phyloP scores from a whole-genome alignment of 2,113 vertebrate genomes.

The Montifringilla adamsi region DNA sequence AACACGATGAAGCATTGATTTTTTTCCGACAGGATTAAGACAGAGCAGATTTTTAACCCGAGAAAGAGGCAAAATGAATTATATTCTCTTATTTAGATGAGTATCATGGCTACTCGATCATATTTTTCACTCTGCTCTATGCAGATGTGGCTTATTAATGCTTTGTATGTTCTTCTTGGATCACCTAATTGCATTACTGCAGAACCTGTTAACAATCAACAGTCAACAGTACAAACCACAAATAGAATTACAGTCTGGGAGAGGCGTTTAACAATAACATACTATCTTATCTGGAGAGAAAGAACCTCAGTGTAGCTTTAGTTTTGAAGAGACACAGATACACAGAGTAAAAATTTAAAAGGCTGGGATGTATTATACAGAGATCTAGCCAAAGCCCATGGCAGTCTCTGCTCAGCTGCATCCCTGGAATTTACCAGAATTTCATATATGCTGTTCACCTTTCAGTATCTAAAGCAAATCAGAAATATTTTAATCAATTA shows the following conservation, averaged over 20 bases:
- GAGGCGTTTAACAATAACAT: conserved; percentile 67
- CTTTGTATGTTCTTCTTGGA: conserved; percentile 63
- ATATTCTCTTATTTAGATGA: conserved; percentile 64
- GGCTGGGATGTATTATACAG: not conserved
- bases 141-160: conserved; percentile 72
- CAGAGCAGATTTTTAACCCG: conserved; percentile 60
- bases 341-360: conserved; percentile 26
- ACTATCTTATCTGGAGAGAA: conserved; percentile 60
- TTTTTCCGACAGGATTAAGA: conserved; percentile 36
- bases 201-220: conserved; percentile 82
- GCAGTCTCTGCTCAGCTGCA: not conserved
- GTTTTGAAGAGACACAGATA: conserved; percentile 55
- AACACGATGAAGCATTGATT: conserved; percentile 1
- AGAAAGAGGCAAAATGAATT: conserved; percentile 72
- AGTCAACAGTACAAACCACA: conserved; percentile 68
- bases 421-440: not conserved
- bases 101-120: conserved; percentile 62
- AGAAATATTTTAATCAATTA: not conserved
- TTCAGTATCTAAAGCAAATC: not conserved
- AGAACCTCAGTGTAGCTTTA: not conserved
- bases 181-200: conserved; percentile 74
- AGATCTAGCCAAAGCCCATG: not conserved
- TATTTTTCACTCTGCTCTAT: conserved; percentile 71
- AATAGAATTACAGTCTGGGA: conserved; percentile 71
- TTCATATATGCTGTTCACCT: not conserved